Evolutionary conservation across 1,140 invertebrate genomes (phyloP), one percentile per base, ranked within the genome.

Genomic region (Wasmannia auropunctata): DNA sequence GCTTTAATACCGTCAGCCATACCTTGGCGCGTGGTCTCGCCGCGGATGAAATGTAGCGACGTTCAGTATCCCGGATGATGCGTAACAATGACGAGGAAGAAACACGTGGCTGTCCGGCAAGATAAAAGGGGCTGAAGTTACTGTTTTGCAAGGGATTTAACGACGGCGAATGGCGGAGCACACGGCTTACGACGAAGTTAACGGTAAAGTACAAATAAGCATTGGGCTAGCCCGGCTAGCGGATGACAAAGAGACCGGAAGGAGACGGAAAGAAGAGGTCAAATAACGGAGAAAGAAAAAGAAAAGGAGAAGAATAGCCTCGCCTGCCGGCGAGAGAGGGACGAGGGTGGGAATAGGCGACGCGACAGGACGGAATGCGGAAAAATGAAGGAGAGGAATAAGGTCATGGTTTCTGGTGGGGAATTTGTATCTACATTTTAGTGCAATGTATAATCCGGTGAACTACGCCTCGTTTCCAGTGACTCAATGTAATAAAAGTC

Each of bases 341-440:
- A 19, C 7, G 25, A 58, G 22, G 0, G 25, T 49, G 19, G n/a
- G 37, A 56, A 22, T 37, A 16, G n/a, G 40, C 25, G n/a, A 19
- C 3, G 1, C 54, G 40, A 49, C 70, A n/a, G 40, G 22, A 25
- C 31, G 34, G 22, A n/a, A 46, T n/a, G 25, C 16, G 8, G 40
- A 60, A 34, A 40, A 62, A 49, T 46, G 54, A 28, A 34, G 14
- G 14, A 60, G 46, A 69, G 54, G 16, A 84, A 75, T 75, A 28
- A 60, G 54, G 40, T 75, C 69, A 75, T 60, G 54, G 7, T 40
- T 70, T 51, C 58, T 51, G 10, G 40, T 22, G 62, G 34, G 6
- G 16, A 80, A 65, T 69, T 69, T 56, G 74, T 86, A 80, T 80
- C 75, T 80, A 75, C 75, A 80, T 80, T 79, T 86, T 63, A 65